Base-by-base conservation (phyloP, 2,888 invertebrate species). In the Spicauda simplicius region DNA sequence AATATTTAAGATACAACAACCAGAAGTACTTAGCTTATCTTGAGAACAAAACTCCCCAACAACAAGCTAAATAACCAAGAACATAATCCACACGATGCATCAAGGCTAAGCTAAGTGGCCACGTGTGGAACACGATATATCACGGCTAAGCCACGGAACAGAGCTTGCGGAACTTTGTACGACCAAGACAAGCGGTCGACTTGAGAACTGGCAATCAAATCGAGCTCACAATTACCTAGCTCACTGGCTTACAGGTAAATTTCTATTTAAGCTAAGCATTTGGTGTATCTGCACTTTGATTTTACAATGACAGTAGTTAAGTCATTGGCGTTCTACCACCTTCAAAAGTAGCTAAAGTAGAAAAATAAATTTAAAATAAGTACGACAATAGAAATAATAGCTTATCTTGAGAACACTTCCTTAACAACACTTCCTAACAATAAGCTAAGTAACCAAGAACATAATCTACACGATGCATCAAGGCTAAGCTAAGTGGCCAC, bases 401-500 rank as follows among this genome's bases (percentile, higher is more conserved):
- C 33, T 33, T 8, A 33, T 33, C 10, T 52, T 19, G 18, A n/a
- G n/a, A n/a, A n/a, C n/a, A n/a, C n/a, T n/a, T n/a, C n/a, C n/a
- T 52, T 19, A 52, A 19, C 16, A 52, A 52, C 3, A 19, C 19
- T 16, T 11, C 7, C 52, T 0, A 50, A 30, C 59, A 25, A 33
- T 33, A 60, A 52, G 33, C 33, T 19, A 16, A 50, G 10, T 10
- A 16, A 18, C n/a, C 50, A 60, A 33, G 59, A 60, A 60, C 59
- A 59, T n/a, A 50, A 50, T 50, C 7, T 6, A 16, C 48, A 52
- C 59, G 16, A 59, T 59, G 54, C 18, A 65, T 65, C 58, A 64
- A 37, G 45, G 57, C 58, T 65, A 58, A 65, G 65, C 58, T 45
- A 58, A 37, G 58, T 53, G 52, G 65, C 65, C 65, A 65, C 58